phyloP scores from a whole-genome alignment of 2,888 invertebrate genomes.

The Phyllotreta cruciferae region DNA sequence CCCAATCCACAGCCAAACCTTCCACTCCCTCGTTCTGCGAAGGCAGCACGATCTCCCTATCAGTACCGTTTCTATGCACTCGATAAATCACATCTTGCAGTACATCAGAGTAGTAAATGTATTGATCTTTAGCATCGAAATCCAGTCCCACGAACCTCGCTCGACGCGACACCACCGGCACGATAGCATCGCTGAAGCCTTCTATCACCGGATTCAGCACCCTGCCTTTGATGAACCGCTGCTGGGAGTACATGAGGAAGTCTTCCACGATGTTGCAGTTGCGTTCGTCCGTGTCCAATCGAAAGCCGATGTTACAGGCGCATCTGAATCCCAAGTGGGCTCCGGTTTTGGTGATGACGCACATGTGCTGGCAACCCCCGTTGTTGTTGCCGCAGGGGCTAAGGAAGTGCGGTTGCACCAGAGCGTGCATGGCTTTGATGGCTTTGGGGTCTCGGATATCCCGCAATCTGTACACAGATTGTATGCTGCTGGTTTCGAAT shows the following conservation, averaged over 20 bases:
- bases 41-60: slow-evolving; percentile 87
- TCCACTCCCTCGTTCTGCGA: slow-evolving; percentile 98
- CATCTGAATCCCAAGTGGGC: slow-evolving; percentile 84
- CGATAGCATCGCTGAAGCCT: slow-evolving; percentile 93
- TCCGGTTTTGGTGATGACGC: slow-evolving; percentile 81
- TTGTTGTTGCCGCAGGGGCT: slow-evolving; percentile 87
- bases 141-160: slow-evolving; percentile 95
- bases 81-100: slow-evolving; percentile 92
- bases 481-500: slow-evolving; percentile 79
- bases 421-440: slow-evolving; percentile 79
- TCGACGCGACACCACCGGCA: slow-evolving; percentile 89
- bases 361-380: slow-evolving; percentile 92
- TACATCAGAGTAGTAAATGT: slow-evolving; percentile 97
- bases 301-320: slow-evolving; percentile 89
- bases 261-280: slow-evolving; percentile 84
- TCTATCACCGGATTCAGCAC: slow-evolving; percentile 86
- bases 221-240: slow-evolving; percentile 90
- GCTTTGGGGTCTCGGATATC: slow-evolving; percentile 85
- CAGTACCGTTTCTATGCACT: slow-evolving; percentile 79
- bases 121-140: slow-evolving; percentile 87
- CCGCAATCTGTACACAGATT: slow-evolving; percentile 79
- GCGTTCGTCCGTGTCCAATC: slow-evolving; percentile 74
- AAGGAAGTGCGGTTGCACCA: slow-evolving; percentile 74
- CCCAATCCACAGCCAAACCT: slow-evolving; percentile 95
- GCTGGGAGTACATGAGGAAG: slow-evolving; percentile 94